Evolutionary conservation across 2,888 invertebrate genomes (phyloP).

Genomic region (Trichopoda pennipes): DNA sequence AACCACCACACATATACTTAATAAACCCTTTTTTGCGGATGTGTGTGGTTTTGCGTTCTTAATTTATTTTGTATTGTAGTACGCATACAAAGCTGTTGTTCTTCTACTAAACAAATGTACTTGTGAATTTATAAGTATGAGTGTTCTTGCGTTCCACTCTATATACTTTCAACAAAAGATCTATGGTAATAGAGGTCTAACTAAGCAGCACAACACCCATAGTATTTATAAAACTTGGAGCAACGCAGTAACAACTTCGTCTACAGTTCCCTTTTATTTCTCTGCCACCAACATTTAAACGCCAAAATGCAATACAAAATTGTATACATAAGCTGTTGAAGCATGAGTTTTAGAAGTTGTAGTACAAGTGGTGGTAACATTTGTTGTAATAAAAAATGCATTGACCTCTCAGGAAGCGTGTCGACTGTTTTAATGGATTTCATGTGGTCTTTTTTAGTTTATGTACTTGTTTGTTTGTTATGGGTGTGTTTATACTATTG

Average conservation of each 20-base stretch:
- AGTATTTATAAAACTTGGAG: slow-evolving; percentile 9
- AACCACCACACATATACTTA: not conserved
- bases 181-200: slow-evolving; percentile 1
- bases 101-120: not conserved
- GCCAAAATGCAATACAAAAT: slow-evolving; percentile 24
- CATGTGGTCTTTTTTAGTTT: slow-evolving; percentile 56
- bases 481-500: slow-evolving; percentile 28
- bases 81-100: slow-evolving; percentile 41
- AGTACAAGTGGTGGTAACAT: slow-evolving; percentile 44
- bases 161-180: slow-evolving; percentile 34
- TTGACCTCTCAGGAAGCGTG: slow-evolving; percentile 68
- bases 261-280: not conserved
- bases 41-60: slow-evolving; percentile 49
- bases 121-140: slow-evolving; percentile 8
- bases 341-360: slow-evolving; percentile 43
- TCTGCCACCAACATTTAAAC: slow-evolving; percentile 21
- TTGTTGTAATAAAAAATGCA: slow-evolving; percentile 69
- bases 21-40: slow-evolving; percentile 10
- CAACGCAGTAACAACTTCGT: slow-evolving; percentile 6
- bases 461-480: slow-evolving; percentile 18
- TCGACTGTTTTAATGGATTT: slow-evolving; percentile 68
- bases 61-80: slow-evolving; percentile 51
- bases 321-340: slow-evolving; percentile 24
- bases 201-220: slow-evolving; percentile 23
- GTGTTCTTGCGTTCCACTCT: slow-evolving; percentile 21